Base-by-base conservation (phyloP, 2,113 vertebrate species). In the Neolamprologus toae region DNA sequence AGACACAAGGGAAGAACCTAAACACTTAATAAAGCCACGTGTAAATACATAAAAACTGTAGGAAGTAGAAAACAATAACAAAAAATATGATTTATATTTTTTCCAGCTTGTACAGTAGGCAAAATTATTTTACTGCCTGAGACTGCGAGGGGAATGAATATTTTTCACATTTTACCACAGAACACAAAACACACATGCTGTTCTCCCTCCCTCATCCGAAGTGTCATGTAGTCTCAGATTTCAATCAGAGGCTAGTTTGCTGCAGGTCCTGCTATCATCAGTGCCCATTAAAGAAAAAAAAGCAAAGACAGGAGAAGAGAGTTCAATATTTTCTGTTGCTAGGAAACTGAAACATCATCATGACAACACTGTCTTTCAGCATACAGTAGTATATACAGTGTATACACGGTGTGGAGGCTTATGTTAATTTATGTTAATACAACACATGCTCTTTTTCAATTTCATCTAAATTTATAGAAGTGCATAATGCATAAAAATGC, bases 261-360 rank as follows among this genome's bases (percentile, higher is more conserved):
- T 82, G 47, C 83, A 26, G 17, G 47, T 83, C 53, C 71, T 71
- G 23, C 79, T 13, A 59, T 91, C 71, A 89, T 91, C 87, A 83
- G 55, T 71, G 89, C 68, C 87, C 68, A 94, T 93, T 91, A 88
- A 86, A 79, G 59, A 81, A 83, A 51, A 71, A 89, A 42, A 47
- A 68, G 12, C 9, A 26, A 88, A 88, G 54, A 89, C 59, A 87
- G 9, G 51, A 31, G 79, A 83, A 35, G 13, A 84, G 63, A 66
- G 35, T 88, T 66, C 59, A 90, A 86, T 85, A 55, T 87, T 80
- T 83, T 87, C 47, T 42, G 94, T 95, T 95, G 94, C 94, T 93
- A 93, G 93, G 94, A 81, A 94, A 94, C 94, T 87, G 88, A 93
- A 85, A 86, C 79, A 80, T 91, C 28, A 87, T 85, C 73, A 80